Conservation (phyloP, 2,888 invertebrate genomes). For the Cremastinae sp. region DNA sequence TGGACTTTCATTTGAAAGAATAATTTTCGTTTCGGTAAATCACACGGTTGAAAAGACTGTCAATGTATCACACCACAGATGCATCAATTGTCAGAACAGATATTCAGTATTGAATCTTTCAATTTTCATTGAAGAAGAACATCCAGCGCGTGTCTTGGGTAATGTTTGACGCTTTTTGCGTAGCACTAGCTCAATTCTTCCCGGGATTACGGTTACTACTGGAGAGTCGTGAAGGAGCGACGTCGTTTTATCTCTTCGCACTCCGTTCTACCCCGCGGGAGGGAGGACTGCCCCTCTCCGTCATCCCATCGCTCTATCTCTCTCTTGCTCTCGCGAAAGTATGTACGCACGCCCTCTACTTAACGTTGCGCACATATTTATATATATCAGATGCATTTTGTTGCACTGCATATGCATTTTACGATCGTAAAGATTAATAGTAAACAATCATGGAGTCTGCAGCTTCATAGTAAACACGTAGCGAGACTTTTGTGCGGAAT, state of each 20-base stretch:
- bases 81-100: no score
- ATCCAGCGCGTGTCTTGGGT: neutral
- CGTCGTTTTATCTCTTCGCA: constrained; percentile 72
- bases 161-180: neutral
- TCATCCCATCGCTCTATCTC: constrained; percentile 33
- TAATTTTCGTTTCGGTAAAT: no score
- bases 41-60: no score
- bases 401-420: neutral
- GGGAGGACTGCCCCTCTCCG: constrained; percentile 23
- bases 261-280: constrained; percentile 19
- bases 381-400: neutral
- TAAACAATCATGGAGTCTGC: no score
- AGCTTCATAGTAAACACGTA: constrained; percentile 1
- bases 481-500: no score
- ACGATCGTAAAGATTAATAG: constrained; percentile 2
- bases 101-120: no score
- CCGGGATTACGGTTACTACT: constrained; percentile 62
- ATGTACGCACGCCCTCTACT: constrained; percentile 26
- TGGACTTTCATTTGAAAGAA: no score
- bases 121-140: constrained; percentile 5
- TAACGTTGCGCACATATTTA: neutral
- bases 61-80: no score
- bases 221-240: constrained; percentile 65
- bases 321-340: neutral
- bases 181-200: constrained; percentile 7